Evolutionary conservation across 1,140 invertebrate species (phyloP), one percentile per base, ranked within the genome.

Genomic region (Scaptomyza montana): DNA sequence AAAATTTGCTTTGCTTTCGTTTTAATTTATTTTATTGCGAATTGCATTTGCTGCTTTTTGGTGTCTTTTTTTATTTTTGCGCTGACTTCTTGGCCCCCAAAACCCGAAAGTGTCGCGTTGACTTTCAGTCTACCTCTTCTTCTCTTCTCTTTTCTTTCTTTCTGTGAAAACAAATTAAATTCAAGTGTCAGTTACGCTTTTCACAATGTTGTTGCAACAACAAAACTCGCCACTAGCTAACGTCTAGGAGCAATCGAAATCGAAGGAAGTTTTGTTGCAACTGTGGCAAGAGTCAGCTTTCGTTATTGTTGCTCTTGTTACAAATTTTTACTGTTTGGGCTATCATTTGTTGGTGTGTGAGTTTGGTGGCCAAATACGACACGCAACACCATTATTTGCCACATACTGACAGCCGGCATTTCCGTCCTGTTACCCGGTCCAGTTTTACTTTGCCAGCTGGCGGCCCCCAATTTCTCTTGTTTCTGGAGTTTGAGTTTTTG

Each of bases 331-430:
- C 33, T 9, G 68, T 50, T 61, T 43, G 50, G 74, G 69, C 73
- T 86, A 86, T 87, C 81, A 86, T 75, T 75, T 36, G 33, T 36
- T 6, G 6, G 33, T 36, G 33, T 36, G 33, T 36, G 8, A 8
- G 33, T 36, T 6, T 71, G 67, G 62, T 72, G 78, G 78, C 82
- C 77, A 81, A 81, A 76, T 78, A 72, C 82, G 75, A 86, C 81
- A 86, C 81, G 81, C 81, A 86, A 86, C 82, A 78, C 71, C 78
- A 86, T 86, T 86, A 87, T 78, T 86, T 86, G 82, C 81, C 81
- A 87, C 81, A 85, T 65, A 86, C 66, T 80, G 81, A 85, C 81
- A 85, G 81, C 59, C 75, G 74, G 70, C 74, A 71, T 64, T 85
- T 86, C 81, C 81, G 72, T 73, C 47, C 39, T 28, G 39, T 21